A percentile compares a stretch with the other conserved stretches of the same genome.
Conservation (phyloP, 2,888 invertebrate genomes). For the Epinotia bilunana region DNA sequence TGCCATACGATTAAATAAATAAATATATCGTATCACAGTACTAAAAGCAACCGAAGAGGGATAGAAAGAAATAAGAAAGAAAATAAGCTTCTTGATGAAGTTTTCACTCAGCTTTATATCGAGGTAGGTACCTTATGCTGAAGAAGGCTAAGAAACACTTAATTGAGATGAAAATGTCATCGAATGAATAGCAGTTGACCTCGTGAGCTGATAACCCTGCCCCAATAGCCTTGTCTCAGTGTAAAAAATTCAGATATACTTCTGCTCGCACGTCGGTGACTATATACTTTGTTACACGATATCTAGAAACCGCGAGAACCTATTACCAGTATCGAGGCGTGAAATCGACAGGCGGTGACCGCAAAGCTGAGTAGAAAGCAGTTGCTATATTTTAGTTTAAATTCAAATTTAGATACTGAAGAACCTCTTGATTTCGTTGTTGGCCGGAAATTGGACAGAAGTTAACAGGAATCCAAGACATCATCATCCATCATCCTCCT, state of each 20-base stretch:
- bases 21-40: background rate
- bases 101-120: too few relatives aligned
- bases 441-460: background rate
- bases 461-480: background rate
- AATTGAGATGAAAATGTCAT: background rate
- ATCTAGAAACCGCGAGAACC: conserved; percentile 28
- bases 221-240: background rate
- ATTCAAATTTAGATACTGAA: too few relatives aligned
- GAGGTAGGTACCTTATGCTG: too few relatives aligned
- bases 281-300: conserved; percentile 15
- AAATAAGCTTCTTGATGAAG: too few relatives aligned
- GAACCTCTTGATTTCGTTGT: background rate
- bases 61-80: too few relatives aligned
- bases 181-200: background rate
- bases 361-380: conserved; percentile 23
- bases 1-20: too few relatives aligned
- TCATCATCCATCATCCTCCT: too few relatives aligned
- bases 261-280: background rate
- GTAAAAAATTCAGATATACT: background rate
- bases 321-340: conserved; percentile 24
- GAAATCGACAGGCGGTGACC: conserved; percentile 34
- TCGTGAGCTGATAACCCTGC: background rate
- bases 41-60: too few relatives aligned
- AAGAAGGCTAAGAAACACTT: background rate
- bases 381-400: conserved; percentile 9